These are phyloP conservation scores for Oncorhynchus keta DNA, from an alignment of 2,113 vertebrate genomes.

Conservation along the genomic window DNA sequence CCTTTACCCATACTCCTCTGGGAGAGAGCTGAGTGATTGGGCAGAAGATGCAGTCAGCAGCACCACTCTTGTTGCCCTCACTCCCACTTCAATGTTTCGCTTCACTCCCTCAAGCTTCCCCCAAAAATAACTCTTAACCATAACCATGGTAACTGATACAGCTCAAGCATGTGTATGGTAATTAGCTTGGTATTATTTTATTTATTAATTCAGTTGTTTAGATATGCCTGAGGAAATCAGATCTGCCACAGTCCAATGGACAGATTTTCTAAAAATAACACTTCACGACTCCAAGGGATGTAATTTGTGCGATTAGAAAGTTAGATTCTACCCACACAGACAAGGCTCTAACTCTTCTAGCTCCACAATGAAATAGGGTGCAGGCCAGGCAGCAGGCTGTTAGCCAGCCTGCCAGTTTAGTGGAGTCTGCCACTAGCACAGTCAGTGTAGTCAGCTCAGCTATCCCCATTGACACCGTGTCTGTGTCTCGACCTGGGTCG, in stretches of 20 bases:
- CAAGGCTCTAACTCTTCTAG: no score
- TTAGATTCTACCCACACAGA: no score
- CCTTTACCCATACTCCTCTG: not conserved
- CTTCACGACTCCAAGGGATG: not conserved
- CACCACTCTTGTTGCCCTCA: not conserved
- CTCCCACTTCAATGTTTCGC: not conserved
- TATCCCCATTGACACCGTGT: no score
- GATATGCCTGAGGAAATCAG: not conserved
- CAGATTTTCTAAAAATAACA: not conserved
- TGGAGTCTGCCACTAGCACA: no score
- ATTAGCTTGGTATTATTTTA: not conserved
- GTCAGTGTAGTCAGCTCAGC: no score
- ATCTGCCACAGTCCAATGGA: not conserved
- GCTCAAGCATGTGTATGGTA: not conserved
- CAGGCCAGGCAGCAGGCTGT: no score
- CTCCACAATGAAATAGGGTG: no score
- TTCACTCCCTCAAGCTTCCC: conserved; percentile 7
- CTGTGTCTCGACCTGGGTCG: no score
- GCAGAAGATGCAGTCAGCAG: not conserved
- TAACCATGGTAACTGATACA: conserved; percentile 27
- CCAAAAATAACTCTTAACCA: conserved; percentile 5
- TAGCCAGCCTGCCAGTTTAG: no score
- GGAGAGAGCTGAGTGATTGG: conserved; percentile 6
- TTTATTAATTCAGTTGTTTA: not conserved
- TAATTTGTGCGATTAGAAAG: not conserved